These are phyloP conservation scores for Sphyrna mokarran DNA, from an alignment of 2,113 vertebrate genomes.

Conservation along the genomic window DNA sequence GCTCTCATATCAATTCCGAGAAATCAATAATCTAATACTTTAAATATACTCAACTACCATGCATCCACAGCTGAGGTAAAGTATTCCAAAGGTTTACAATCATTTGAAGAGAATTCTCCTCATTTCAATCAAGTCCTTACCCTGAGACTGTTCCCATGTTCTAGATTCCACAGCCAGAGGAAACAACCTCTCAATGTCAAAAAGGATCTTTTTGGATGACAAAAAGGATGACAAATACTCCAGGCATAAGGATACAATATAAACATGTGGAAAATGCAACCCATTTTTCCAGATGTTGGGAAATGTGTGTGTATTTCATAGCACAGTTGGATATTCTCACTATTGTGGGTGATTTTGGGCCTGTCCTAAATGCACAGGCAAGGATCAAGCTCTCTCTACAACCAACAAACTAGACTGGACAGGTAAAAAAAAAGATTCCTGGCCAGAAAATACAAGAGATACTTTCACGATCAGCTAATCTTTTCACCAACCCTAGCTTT, in stretches of 20 bases:
- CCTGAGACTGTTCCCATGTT: too few species aligned
- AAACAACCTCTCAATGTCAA: too few species aligned
- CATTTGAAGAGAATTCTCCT: too few species aligned
- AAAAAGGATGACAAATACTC: too few species aligned
- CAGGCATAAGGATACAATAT: neutral
- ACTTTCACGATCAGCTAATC: neutral
- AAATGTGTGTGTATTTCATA: constrained; percentile 37
- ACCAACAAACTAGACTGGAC: neutral
- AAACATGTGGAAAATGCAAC: constrained; percentile 21
- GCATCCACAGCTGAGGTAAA: too few species aligned
- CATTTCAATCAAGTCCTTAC: too few species aligned
- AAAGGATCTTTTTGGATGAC: too few species aligned
- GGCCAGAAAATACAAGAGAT: neutral
- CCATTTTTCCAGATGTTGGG: neutral
- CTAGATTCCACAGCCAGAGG: too few species aligned
- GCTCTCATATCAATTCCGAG: too few species aligned
- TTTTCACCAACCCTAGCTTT: neutral
- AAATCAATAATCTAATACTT: too few species aligned
- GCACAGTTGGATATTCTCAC: neutral
- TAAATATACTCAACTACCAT: too few species aligned
- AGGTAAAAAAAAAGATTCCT: neutral
- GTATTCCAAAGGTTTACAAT: too few species aligned
- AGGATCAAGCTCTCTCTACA: neutral
- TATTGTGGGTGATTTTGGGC: neutral
- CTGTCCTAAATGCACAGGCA: neutral